phyloP scores from a whole-genome alignment of 2,113 vertebrate genomes.

The Leucoraja erinaceus region DNA sequence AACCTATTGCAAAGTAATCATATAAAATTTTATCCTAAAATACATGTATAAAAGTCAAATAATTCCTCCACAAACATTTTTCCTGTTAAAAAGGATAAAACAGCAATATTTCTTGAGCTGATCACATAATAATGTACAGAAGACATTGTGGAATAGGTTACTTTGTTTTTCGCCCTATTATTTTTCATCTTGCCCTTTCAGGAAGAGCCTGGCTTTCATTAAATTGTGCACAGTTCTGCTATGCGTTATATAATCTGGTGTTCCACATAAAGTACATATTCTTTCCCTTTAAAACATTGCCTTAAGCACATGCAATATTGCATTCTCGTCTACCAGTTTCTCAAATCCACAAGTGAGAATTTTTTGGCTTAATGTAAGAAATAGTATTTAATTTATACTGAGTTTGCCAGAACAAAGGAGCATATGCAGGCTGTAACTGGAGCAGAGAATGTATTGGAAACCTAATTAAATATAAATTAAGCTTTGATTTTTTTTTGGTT shows the following conservation, averaged over 20 bases:
- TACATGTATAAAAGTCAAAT: not conserved
- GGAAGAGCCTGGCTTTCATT: not conserved
- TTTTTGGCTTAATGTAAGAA: not conserved
- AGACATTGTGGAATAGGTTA: not conserved
- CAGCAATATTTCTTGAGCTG: too few species aligned
- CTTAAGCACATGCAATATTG: not conserved
- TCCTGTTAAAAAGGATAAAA: not conserved
- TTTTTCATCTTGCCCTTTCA: not conserved
- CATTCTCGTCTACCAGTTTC: not conserved
- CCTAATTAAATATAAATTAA: constrained; percentile 17
- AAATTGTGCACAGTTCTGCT: not conserved
- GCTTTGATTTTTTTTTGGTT: not conserved
- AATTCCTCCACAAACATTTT: not conserved
- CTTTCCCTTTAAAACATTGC: not conserved
- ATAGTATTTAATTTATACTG: not conserved
- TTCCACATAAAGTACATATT: not conserved
- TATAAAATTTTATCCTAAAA: not conserved
- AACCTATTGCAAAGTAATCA: too few species aligned
- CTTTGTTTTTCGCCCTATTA: too few species aligned
- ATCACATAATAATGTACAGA: not conserved
- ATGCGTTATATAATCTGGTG: not conserved
- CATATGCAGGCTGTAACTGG: not conserved
- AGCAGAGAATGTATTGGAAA: constrained; percentile 9
- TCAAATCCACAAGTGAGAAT: not conserved
- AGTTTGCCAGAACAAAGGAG: not conserved